Evolutionary conservation across 2,113 vertebrate genomes (phyloP), one percentile per base, ranked within the genome.

Genomic region (Tachysurus vachellii): DNA sequence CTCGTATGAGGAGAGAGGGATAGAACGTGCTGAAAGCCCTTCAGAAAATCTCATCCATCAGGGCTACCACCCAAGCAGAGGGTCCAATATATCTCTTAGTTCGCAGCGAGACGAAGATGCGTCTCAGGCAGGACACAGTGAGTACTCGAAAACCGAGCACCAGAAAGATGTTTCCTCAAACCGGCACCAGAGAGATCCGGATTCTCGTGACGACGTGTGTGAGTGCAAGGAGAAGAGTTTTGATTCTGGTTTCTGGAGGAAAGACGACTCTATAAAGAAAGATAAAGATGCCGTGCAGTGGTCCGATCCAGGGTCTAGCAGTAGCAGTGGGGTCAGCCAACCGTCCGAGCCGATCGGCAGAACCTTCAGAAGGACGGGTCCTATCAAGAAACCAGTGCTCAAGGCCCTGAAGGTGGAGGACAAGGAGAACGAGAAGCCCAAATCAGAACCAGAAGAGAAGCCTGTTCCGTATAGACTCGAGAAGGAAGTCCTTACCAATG

Each of bases 341-440:
- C 95, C 95, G 0, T 95, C 95, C 16, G 98, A 99, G 91, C 94
- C 93, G 21, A 94, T 93, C 0, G 92, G 96, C 6, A 96, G 97
- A 77, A 92, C 93, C 42, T 71, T 95, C 82, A 95, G 98, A 50
- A 94, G 98, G 89, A 98, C 98, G 0, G 98, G 98, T 0, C 98
- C 97, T 0, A 99, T 99, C 90, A 99, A 99, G 94, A 99, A 99
- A 47, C 98, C 98, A 0, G 97, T 99, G 80, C 96, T 99, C 28
- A 99, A 99, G 91, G 97, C 98, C 86, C 96, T 99, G 23, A 99
- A 99, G 89, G 97, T 99, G 0, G 98, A 99, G 83, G 98, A 99
- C 76, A 99, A 99, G 86, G 98, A 98, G 86, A 99, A 97, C 80
- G 98, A 99, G 80, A 96, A 97, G 47, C 97, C 97, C 80, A 98